Conservation (phyloP, 2,797 vertebrate species). For the Crax fasciolata region DNA sequence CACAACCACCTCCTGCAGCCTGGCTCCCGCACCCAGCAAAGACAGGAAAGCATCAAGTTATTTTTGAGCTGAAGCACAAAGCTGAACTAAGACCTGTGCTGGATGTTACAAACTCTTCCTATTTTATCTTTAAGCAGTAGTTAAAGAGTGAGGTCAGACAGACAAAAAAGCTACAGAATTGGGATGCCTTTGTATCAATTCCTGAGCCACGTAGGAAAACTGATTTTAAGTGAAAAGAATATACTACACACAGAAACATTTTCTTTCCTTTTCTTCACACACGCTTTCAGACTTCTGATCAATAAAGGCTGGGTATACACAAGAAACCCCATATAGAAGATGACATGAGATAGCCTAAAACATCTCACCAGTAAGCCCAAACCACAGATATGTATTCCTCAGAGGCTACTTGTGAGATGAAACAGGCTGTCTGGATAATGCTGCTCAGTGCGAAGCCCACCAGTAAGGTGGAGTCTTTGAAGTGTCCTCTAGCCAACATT, state of each 20-base stretch:
- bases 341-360: neutral
- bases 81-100: neutral
- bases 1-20: neutral
- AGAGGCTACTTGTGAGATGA: neutral
- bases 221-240: neutral
- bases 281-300: neutral
- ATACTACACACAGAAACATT: neutral
- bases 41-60: neutral
- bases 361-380: neutral
- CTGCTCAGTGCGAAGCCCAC: neutral
- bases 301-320: neutral
- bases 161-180: neutral
- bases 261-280: neutral
- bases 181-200: neutral
- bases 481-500: neutral
- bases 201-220: accelerated
- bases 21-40: neutral
- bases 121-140: neutral
- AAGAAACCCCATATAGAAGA: neutral
- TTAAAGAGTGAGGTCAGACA: neutral
- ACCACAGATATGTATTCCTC: neutral
- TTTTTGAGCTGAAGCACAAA: neutral
- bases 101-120: neutral
- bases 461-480: neutral
- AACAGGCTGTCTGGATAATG: neutral